These are phyloP conservation scores for Hemicrepidius hirtus DNA, from an alignment of 2,888 invertebrate genomes.

Conservation along the genomic window DNA sequence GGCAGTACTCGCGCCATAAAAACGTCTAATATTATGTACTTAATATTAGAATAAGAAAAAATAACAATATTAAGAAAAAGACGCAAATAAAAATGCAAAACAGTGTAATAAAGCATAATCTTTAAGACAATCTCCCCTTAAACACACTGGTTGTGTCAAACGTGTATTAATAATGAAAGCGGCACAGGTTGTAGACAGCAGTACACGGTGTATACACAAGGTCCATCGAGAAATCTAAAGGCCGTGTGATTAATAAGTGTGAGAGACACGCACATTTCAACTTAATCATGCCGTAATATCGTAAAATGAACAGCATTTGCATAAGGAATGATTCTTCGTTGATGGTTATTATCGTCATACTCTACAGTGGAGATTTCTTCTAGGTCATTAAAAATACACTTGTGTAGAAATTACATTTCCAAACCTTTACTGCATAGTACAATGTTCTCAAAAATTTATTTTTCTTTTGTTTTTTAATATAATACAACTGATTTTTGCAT, in stretches of 20 bases:
- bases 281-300: constrained; percentile 69
- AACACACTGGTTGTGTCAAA: constrained; percentile 68
- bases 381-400: constrained; percentile 46
- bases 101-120: constrained; percentile 67
- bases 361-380: constrained; percentile 48
- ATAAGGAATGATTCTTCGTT: constrained; percentile 68
- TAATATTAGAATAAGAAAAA: constrained; percentile 40
- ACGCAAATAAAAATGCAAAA: constrained; percentile 69
- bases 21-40: background rate
- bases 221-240: constrained; percentile 53
- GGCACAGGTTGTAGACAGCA: constrained; percentile 58
- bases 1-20: background rate
- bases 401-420: constrained; percentile 1
- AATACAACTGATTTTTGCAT: too few species aligned
- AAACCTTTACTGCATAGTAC: background rate
- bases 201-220: constrained; percentile 53
- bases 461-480: too few species aligned
- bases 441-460: too few species aligned
- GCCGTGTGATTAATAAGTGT: constrained; percentile 70
- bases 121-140: constrained; percentile 66
- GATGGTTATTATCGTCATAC: constrained; percentile 64
- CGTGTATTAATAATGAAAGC: constrained; percentile 63
- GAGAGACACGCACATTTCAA: constrained; percentile 70
- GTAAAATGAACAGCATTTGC: constrained; percentile 69
- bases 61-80: constrained; percentile 52